Evolutionary conservation across 2,113 vertebrate genomes (phyloP).

Genomic region (Chinchilla lanigera): DNA sequence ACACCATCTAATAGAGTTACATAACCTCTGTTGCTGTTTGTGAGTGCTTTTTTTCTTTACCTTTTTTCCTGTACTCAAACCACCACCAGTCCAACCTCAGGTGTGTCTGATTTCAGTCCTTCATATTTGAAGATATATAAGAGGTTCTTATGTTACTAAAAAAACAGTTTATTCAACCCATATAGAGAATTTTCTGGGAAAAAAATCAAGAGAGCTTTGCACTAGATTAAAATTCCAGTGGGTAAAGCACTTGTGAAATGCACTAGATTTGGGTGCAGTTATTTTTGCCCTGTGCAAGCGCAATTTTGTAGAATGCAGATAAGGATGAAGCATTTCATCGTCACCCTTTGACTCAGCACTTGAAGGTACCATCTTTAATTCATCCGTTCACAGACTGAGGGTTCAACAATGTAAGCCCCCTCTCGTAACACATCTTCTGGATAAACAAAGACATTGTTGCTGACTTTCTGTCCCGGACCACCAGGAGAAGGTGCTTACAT

Average conservation of each 20-base stretch:
- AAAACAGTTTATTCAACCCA: slow-evolving; percentile 71
- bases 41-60: neutral
- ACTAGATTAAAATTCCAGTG: slow-evolving; percentile 70
- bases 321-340: neutral
- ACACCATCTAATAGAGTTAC: slow-evolving; percentile 76
- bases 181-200: slow-evolving; percentile 62
- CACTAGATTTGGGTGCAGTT: slow-evolving; percentile 55
- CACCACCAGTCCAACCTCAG: slow-evolving; percentile 56
- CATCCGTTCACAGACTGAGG: rapidly evolving
- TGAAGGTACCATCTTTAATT: neutral
- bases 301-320: neutral
- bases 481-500: neutral
- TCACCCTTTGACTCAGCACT: rapidly evolving
- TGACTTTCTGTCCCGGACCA: neutral
- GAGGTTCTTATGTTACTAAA: slow-evolving; percentile 79
- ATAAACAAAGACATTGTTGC: neutral
- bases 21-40: slow-evolving; percentile 75
- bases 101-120: slow-evolving; percentile 75
- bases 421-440: neutral
- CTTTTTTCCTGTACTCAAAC: neutral
- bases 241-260: slow-evolving; percentile 47
- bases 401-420: neutral
- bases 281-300: slow-evolving; percentile 58
- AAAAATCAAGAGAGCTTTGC: slow-evolving; percentile 50
- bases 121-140: slow-evolving; percentile 75